Base-by-base conservation (phyloP, 2,888 invertebrate species). In the Andrena bucephala region DNA sequence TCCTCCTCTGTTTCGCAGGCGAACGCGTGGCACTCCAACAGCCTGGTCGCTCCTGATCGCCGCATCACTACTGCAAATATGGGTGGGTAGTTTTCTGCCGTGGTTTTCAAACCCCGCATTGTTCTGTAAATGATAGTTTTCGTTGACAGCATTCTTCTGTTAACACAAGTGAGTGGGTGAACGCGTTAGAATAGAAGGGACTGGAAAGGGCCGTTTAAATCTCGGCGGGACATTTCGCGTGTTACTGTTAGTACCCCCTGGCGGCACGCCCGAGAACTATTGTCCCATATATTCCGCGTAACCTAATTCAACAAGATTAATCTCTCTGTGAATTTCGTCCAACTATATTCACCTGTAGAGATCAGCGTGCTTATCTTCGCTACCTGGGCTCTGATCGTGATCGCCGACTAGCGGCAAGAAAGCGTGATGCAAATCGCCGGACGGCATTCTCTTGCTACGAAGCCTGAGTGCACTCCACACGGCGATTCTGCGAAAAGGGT, bases 381-480 rank as follows among this genome's bases (percentile, higher is more conserved):
- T 94, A 89, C 94, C 94, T 3, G 77, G 87, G 63, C 78, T 84
- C 92, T 97, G 89, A 60, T 94, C 93, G 27, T 87, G 84, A 68
- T 94, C 93, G 5, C 92, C 92, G 1, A 94, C 93, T 70, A 98
- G 94, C 2, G 98, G 98, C 85, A 98, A 94, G 93, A 98, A 98
- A 50, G 98, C 98, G 92, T 96, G 97, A 90, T 95, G 95, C 33
- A 95, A 91, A 36, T 95, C 95, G 68, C 90, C 90, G 8, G 87
- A 85, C 8, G 87, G 10, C 6, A 71, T 83, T 52, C 75, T 85
- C 57, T 89, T 91, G 5, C 89, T 87, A 16, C 92, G 91, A 2
- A 98, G 97, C 93, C 98, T 97, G 1, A 98, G 96, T 0, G 98
- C 98, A 24, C 98, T 98, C 98, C 98, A 98, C 1, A 98, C 98